phyloP scores from a whole-genome alignment of 2,113 vertebrate genomes.

The Syrmaticus mikado region DNA sequence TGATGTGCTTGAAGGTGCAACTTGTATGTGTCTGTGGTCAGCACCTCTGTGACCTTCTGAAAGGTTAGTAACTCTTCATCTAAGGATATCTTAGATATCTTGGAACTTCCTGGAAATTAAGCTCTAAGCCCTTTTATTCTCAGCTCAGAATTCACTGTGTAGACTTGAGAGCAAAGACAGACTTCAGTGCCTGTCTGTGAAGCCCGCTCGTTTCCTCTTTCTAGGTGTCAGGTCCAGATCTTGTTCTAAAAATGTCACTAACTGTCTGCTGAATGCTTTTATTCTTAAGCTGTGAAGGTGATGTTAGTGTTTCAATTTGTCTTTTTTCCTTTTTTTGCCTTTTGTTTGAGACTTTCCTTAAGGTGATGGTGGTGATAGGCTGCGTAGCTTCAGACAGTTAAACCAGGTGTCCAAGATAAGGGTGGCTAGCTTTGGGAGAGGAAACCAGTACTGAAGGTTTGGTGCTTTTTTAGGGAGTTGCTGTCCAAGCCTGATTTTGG shows the following conservation, averaged over 20 bases:
- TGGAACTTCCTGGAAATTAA: neutral
- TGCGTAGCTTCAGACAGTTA: neutral
- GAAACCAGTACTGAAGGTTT: neutral
- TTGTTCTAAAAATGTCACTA: neutral
- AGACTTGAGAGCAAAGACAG: neutral
- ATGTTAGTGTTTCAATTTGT: neutral
- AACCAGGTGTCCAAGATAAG: neutral
- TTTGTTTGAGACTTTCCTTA: neutral
- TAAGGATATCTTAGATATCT: neutral
- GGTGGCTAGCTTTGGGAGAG: neutral
- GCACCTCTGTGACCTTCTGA: neutral
- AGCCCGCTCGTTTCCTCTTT: neutral
- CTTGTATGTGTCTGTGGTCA: neutral
- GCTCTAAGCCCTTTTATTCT: neutral
- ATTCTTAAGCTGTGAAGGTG: neutral
- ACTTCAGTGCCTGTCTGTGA: neutral
- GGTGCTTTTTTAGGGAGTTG: neutral
- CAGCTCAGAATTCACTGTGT: neutral
- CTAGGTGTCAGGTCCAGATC: neutral
- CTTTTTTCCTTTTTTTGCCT: neutral
- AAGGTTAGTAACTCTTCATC: neutral
- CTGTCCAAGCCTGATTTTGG: neutral
- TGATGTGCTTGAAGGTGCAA: neutral
- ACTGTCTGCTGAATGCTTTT: neutral
- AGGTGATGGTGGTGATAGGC: neutral